A percentile compares a stretch with the other conserved stretches of the same genome.
Conservation (phyloP, 2,888 invertebrate species). For the Atethmia centrago region DNA sequence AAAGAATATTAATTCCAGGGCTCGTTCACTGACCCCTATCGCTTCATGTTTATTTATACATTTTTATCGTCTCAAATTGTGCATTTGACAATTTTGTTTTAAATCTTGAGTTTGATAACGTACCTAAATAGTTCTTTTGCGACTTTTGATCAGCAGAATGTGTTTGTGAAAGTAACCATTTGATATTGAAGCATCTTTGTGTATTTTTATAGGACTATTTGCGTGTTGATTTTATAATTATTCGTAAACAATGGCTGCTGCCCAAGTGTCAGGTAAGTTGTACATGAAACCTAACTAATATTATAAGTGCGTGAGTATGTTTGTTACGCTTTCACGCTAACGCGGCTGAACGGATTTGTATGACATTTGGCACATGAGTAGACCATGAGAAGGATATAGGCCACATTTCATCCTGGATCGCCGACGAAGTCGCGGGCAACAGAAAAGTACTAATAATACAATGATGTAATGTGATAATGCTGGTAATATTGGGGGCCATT, state of each 20-base stretch:
- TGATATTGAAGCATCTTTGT: neutral
- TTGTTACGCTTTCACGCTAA: too few relatives aligned
- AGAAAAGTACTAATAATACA: neutral
- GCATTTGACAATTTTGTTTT: neutral
- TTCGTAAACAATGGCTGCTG: conserved; percentile 29
- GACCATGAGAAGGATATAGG: too few relatives aligned
- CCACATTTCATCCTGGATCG: too few relatives aligned
- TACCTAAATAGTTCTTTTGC: too few relatives aligned
- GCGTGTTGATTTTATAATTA: neutral
- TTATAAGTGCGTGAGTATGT: too few relatives aligned
- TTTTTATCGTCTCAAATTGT: neutral
- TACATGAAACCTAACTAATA: too few relatives aligned
- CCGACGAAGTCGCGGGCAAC: too few relatives aligned
- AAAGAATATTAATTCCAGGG: too few relatives aligned
- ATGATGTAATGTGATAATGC: neutral
- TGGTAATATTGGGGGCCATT: neutral
- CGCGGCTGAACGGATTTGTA: too few relatives aligned
- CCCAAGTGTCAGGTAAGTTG: neutral
- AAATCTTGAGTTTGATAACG: neutral
- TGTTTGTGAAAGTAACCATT: neutral
- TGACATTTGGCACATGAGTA: too few relatives aligned
- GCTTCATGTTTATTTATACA: too few relatives aligned
- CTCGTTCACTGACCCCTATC: neutral
- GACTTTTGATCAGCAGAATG: too few relatives aligned
- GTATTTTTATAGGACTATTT: neutral